phyloP scores from a whole-genome alignment of 2,888 invertebrate genomes.

The Bugulina stolonifera region DNA sequence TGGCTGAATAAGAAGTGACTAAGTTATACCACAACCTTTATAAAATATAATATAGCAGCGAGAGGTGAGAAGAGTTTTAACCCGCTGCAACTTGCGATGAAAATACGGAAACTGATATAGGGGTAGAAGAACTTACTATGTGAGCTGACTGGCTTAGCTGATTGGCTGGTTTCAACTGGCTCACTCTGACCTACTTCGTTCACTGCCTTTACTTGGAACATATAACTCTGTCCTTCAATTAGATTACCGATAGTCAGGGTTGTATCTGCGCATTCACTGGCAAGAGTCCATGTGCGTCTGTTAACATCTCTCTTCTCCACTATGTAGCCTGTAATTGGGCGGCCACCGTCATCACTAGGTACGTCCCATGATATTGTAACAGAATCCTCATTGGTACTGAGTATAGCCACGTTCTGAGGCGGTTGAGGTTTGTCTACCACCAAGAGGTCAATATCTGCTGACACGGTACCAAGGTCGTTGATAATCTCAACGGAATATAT shows the following conservation, averaged over 20 bases:
- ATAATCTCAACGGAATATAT: slow-evolving; percentile 65
- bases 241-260: slow-evolving; percentile 55
- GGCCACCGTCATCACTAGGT: slow-evolving; percentile 28
- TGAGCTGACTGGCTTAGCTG: slow-evolving; percentile 56
- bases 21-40: too few relatives aligned
- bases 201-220: slow-evolving; percentile 77
- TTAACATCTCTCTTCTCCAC: slow-evolving; percentile 28
- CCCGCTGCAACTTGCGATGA: not conserved
- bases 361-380: slow-evolving; percentile 29
- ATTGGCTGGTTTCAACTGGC: slow-evolving; percentile 69
- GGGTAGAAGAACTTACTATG: slow-evolving; percentile 15
- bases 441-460: slow-evolving; percentile 42
- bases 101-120: not conserved
- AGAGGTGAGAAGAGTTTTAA: too few relatives aligned
- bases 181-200: slow-evolving; percentile 79
- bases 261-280: slow-evolving; percentile 28
- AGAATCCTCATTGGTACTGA: not conserved
- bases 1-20: too few relatives aligned
- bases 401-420: slow-evolving; percentile 20
- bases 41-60: too few relatives aligned
- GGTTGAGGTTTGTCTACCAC: slow-evolving; percentile 28
- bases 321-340: slow-evolving; percentile 26
- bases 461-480: slow-evolving; percentile 63
- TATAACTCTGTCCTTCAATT: slow-evolving; percentile 72
- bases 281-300: slow-evolving; percentile 28